These are phyloP conservation scores for Diuraphis noxia DNA, from an alignment of 1,140 invertebrate species.

Conservation along the genomic window DNA sequence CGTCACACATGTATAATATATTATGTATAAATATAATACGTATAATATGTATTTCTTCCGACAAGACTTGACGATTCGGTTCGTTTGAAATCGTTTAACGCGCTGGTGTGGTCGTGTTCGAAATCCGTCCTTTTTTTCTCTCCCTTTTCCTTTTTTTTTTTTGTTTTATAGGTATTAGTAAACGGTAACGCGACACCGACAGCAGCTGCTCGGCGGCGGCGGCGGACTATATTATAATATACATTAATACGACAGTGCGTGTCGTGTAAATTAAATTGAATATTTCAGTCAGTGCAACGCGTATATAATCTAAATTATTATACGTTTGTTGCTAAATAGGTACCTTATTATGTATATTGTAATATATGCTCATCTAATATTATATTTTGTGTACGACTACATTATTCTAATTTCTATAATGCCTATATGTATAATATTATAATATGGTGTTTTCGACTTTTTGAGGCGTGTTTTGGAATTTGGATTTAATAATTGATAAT, in stretches of 20 bases:
- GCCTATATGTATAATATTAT: neutral
- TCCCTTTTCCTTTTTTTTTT: neutral
- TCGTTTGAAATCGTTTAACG: slow-evolving; percentile 53
- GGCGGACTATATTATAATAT: neutral
- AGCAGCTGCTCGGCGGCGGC: slow-evolving; percentile 34
- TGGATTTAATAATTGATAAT: neutral
- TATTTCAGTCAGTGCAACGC: neutral
- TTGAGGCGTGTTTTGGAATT: neutral
- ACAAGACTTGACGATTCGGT: slow-evolving; percentile 46
- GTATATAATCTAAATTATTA: neutral
- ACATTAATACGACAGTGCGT: neutral
- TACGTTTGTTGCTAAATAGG: neutral
- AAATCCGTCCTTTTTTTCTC: neutral
- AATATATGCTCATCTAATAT: neutral
- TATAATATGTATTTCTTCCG: neutral
- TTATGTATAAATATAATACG: too few species aligned
- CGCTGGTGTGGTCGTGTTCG: slow-evolving; percentile 4
- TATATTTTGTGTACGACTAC: neutral
- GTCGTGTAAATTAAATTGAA: slow-evolving; percentile 41
- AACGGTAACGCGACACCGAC: slow-evolving; percentile 45
- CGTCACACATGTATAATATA: neutral
- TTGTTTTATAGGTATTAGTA: slow-evolving; percentile 39
- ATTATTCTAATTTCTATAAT: too few species aligned
- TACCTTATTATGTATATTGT: neutral
- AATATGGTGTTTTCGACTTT: neutral